These are phyloP conservation scores for Pomatorhinus ruficollis DNA, from an alignment of 2,113 vertebrate species.

Conservation along the genomic window DNA sequence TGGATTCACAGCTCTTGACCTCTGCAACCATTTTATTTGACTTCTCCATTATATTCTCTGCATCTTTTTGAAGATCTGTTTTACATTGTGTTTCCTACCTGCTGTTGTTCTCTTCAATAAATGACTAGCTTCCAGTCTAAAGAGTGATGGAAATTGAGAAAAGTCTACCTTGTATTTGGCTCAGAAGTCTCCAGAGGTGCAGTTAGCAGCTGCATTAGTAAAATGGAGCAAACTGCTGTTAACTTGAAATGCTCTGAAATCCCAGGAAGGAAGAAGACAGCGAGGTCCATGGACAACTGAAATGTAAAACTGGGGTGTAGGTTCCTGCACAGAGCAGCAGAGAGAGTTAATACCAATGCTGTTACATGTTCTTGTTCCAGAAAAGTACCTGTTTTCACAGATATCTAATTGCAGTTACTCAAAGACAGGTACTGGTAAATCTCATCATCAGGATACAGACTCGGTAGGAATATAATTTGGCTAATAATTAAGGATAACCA, in stretches of 20 bases:
- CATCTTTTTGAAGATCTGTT: neutral
- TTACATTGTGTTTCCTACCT: neutral
- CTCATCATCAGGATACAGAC: neutral
- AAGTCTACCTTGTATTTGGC: neutral
- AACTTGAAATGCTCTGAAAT: neutral
- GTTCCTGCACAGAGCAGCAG: neutral
- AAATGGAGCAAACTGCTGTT: neutral
- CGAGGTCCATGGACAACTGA: rapidly evolving
- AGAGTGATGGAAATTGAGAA: neutral
- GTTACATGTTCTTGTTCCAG: neutral
- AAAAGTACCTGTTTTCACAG: neutral
- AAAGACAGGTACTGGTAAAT: neutral
- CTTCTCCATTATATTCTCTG: neutral
- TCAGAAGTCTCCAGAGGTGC: neutral
- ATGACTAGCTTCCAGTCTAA: neutral
- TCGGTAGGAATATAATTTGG: neutral
- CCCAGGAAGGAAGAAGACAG: neutral
- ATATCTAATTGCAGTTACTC: neutral
- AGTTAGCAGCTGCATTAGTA: neutral
- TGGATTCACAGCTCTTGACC: neutral
- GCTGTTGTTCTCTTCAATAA: neutral
- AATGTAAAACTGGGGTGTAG: neutral
- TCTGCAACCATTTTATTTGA: neutral
- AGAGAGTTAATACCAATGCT: neutral
- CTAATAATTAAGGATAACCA: neutral